phyloP scores from a whole-genome alignment of 2,113 vertebrate species.

The Heteronetta atricapilla region DNA sequence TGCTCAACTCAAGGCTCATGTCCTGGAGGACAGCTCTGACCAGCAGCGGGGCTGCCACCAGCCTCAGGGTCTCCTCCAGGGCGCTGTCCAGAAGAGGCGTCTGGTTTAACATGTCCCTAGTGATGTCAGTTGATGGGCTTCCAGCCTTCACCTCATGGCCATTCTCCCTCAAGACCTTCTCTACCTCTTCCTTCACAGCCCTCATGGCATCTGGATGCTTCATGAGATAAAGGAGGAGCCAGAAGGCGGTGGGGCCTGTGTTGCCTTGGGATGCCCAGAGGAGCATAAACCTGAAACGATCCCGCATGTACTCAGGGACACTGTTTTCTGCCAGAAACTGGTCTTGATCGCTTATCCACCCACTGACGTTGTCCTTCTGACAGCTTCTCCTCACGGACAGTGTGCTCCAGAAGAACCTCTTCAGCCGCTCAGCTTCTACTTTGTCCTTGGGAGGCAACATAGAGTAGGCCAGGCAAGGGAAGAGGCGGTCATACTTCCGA shows the following conservation, averaged over 20 bases:
- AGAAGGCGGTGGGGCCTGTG: slow-evolving; percentile 87
- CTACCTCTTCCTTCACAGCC: slow-evolving; percentile 82
- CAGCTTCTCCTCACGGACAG: slow-evolving; percentile 75
- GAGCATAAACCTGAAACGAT: slow-evolving; percentile 86
- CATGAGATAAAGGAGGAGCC: slow-evolving; percentile 89
- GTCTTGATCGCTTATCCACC: slow-evolving; percentile 82
- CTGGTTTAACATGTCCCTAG: slow-evolving; percentile 70
- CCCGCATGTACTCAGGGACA: slow-evolving; percentile 74
- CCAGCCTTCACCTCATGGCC: slow-evolving; percentile 70
- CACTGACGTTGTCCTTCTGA: slow-evolving; percentile 82
- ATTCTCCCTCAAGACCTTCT: slow-evolving; percentile 68
- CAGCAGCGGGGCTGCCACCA: slow-evolving; percentile 81
- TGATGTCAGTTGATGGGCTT: slow-evolving; percentile 18
- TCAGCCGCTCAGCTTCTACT: slow-evolving; percentile 75
- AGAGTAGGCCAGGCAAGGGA: slow-evolving; percentile 83
- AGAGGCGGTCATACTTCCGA: slow-evolving; percentile 85
- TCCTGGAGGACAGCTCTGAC: slow-evolving; percentile 79
- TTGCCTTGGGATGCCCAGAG: slow-evolving; percentile 95
- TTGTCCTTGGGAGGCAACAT: slow-evolving; percentile 77
- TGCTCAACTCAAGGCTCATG: slow-evolving; percentile 74
- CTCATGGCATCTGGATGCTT: slow-evolving; percentile 88
- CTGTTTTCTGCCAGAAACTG: slow-evolving; percentile 69
- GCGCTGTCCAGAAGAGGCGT: slow-evolving; percentile 87
- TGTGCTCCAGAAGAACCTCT: slow-evolving; percentile 79
- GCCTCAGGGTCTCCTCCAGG: slow-evolving; percentile 88